Base-by-base conservation (phyloP, 2,797 vertebrate species). In the Enteromius thamalakanensis region DNA sequence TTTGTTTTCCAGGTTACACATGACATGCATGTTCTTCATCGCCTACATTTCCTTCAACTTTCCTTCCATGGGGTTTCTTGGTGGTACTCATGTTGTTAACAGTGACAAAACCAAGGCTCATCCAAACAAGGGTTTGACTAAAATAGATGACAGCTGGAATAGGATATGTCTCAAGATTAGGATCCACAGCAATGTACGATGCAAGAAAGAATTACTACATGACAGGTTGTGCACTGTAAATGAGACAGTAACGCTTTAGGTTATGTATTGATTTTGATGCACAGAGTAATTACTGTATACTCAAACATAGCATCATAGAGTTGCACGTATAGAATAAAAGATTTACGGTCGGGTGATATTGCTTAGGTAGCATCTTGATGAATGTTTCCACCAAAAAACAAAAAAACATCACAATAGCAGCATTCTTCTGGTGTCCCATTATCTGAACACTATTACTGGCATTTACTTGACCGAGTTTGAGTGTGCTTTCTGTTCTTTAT, bases 391-490 rank as follows among this genome's bases (percentile, higher is more conserved):
- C 21, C 34, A 37, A 37, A 37, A 37, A 37, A 37, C 34, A 6
- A 37, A 15, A 15, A 47, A 37, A 62, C 12, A 49, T 45, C 40
- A 62, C 42, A 34, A 29, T 34, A 62, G 49, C 58, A 6, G 4
- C 40, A 64, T 80, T 69, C 51, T 29, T 70, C 51, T 62, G 23
- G 8, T 60, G 17, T 60, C 67, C 19, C 67, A 74, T 80, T 71
- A 32, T 80, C 53, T 12, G 42, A 81, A 64, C 69, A 72, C 5
- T 64, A 45, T 49, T 6, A 60, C 26, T 34, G 68, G 10, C 51
- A 72, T 71, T 60, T 81, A 71, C 53, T 47, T 60, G 34, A 21
- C 34, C 3, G 21, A 72, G 12, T 64, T 58, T 76, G 14, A 72
- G 12, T 81, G 42, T 76, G 45, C 32, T 21, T 34, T 62, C 55